These are phyloP conservation scores for Neosalanx taihuensis DNA, from an alignment of 2,797 vertebrate genomes.

Conservation along the genomic window DNA sequence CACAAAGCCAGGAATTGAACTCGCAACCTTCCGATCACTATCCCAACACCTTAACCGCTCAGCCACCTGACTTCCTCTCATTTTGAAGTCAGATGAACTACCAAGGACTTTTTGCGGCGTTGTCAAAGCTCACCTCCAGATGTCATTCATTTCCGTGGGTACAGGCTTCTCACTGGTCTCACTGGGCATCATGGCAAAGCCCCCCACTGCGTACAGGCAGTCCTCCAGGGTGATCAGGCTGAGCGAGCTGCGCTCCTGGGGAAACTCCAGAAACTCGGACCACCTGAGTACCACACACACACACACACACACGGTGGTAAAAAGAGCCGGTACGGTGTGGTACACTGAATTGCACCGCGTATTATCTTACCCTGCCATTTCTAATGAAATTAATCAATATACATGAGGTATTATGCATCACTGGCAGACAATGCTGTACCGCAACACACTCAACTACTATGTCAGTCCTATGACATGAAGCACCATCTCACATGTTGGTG, in stretches of 20 bases:
- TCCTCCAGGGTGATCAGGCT: constrained; percentile 82
- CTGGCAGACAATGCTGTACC: not conserved
- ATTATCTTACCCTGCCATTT: too few species aligned
- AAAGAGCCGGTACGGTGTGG: too few species aligned
- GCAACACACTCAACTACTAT: not conserved
- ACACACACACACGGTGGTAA: constrained; percentile 18
- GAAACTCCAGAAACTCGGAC: constrained; percentile 88
- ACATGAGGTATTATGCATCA: too few species aligned
- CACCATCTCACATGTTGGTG: constrained; percentile 78
- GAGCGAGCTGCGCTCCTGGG: constrained; percentile 91
- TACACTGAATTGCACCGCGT: not conserved
- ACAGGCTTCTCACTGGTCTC: constrained; percentile 83
- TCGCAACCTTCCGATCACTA: too few species aligned
- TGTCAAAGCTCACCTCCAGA: constrained; percentile 84
- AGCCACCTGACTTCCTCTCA: too few species aligned
- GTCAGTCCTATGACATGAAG: not conserved
- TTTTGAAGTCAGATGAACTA: too few species aligned
- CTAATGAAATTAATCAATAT: too few species aligned
- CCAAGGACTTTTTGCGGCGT: too few species aligned
- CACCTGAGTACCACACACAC: constrained; percentile 74
- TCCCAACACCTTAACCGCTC: too few species aligned
- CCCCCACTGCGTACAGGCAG: constrained; percentile 86
- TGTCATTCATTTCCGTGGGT: constrained; percentile 92
- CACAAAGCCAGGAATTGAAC: too few species aligned
- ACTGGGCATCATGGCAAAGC: constrained; percentile 89